phyloP scores from a whole-genome alignment of 2,797 vertebrate genomes.

The Pygocentrus nattereri region DNA sequence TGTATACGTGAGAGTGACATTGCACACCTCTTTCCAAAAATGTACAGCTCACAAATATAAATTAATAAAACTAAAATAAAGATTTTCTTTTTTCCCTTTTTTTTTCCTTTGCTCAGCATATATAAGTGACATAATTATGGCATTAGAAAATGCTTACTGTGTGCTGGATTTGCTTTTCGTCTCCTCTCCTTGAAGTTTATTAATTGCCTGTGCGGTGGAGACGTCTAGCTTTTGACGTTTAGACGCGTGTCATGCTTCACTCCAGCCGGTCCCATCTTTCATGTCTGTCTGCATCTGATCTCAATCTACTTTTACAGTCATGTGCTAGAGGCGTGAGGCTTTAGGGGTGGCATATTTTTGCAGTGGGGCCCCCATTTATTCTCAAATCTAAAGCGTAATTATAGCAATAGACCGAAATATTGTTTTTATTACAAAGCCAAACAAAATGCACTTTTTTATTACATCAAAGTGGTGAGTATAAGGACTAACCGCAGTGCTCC shows the following conservation, averaged over 20 bases:
- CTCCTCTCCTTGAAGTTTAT: constrained; percentile 9
- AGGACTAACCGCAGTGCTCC: constrained; percentile 70
- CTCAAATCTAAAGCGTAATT: constrained; percentile 74
- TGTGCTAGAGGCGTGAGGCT: constrained; percentile 54
- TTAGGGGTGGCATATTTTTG: constrained; percentile 56
- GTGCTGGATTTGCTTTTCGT: constrained; percentile 1
- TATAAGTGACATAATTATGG: background rate
- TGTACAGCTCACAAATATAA: no score
- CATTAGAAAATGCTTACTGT: background rate
- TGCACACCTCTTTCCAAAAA: background rate
- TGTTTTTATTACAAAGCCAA: constrained; percentile 85
- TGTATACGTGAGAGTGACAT: constrained; percentile 23
- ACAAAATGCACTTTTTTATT: constrained; percentile 74
- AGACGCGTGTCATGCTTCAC: background rate
- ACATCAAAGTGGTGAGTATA: constrained; percentile 78
- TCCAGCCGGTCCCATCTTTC: constrained; percentile 16
- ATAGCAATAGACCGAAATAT: constrained; percentile 78
- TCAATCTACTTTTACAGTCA: constrained; percentile 67
- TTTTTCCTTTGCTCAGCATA: background rate
- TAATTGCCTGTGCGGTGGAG: constrained; percentile 9
- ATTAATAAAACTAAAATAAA: background rate
- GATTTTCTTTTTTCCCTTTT: background rate
- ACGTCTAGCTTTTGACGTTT: constrained; percentile 21
- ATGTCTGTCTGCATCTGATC: constrained; percentile 72
- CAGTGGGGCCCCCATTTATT: constrained; percentile 47